Evolutionary conservation across 1,140 invertebrate species (phyloP).

Genomic region (Drosophila bifasciata): DNA sequence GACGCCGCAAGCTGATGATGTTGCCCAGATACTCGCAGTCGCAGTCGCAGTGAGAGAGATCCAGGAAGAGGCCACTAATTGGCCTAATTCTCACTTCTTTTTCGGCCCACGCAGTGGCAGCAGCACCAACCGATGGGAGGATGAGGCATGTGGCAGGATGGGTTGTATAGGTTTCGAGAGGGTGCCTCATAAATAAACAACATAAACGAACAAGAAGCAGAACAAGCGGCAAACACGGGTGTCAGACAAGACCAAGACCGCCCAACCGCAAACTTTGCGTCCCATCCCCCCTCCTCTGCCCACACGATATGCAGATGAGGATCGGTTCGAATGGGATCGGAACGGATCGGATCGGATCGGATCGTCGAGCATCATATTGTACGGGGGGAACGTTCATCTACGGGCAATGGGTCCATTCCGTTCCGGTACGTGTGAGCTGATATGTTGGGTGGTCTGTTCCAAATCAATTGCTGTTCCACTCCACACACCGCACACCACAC

Average conservation of each 20-base stretch:
- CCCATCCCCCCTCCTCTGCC: background rate
- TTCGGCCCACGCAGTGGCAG: conserved; percentile 53
- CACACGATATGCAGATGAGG: conserved; percentile 63
- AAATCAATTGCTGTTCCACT: conserved; percentile 70
- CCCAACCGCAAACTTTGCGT: conserved; percentile 19
- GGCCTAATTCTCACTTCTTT: conserved; percentile 77
- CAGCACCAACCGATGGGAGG: background rate
- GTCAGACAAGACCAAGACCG: conserved; percentile 54
- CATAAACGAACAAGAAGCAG: conserved; percentile 66
- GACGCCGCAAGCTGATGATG: conserved; percentile 50
- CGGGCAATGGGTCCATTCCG: conserved; percentile 18
- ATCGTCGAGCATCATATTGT: conserved; percentile 44
- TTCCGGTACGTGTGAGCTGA: conserved; percentile 81
- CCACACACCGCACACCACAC: conserved; percentile 18
- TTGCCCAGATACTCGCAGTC: conserved; percentile 9
- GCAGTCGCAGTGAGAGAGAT: conserved; percentile 1
- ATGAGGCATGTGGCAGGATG: background rate
- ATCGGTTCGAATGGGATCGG: conserved; percentile 15
- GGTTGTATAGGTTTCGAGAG: background rate
- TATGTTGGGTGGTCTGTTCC: conserved; percentile 81
- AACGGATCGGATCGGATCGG: background rate
- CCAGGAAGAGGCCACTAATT: conserved; percentile 72
- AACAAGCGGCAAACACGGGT: conserved; percentile 72
- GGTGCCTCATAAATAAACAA: conserved; percentile 76
- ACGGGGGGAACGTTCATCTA: conserved; percentile 9